Percentiles rank a stretch among this genome's conserved stretches.
phyloP scores from a whole-genome alignment of 1,140 invertebrate species.

The Atta texana region DNA sequence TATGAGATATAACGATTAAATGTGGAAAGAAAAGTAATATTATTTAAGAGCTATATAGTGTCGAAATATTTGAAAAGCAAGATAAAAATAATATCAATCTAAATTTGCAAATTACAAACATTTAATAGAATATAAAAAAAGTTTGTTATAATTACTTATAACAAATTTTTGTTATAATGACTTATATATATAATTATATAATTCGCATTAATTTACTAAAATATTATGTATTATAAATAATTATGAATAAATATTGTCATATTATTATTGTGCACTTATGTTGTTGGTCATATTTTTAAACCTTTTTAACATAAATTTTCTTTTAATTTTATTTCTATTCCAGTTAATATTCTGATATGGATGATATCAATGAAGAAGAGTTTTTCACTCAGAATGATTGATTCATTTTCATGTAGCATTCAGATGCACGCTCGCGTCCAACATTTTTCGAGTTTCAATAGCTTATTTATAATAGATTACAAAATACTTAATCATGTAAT shows the following conservation, averaged over 20 bases:
- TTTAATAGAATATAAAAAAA: background rate
- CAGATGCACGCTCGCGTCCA: constrained; percentile 34
- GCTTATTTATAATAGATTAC: constrained; percentile 45
- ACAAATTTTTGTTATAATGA: background rate
- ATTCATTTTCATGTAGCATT: constrained; percentile 49
- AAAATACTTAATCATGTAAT: constrained; percentile 57
- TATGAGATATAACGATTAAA: constrained; percentile 52
- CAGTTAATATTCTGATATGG: constrained; percentile 16
- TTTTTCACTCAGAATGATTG: constrained; percentile 21
- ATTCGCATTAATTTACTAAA: background rate
- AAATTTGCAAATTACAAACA: background rate
- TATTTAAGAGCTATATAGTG: background rate
- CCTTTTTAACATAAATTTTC: background rate
- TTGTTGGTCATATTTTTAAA: background rate
- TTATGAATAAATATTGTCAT: background rate
- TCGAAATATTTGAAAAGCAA: constrained; percentile 3
- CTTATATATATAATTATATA: background rate
- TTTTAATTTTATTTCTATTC: background rate
- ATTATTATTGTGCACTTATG: background rate
- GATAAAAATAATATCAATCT: background rate
- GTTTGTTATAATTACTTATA: too few species aligned
- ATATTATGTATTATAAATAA: background rate
- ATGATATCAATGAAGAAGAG: background rate
- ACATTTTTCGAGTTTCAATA: constrained; percentile 45
- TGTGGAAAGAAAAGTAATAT: constrained; percentile 4